Percentiles rank a stretch among this genome's conserved stretches.
phyloP scores from a whole-genome alignment of 2,797 vertebrate genomes.

The Fringilla coelebs region DNA sequence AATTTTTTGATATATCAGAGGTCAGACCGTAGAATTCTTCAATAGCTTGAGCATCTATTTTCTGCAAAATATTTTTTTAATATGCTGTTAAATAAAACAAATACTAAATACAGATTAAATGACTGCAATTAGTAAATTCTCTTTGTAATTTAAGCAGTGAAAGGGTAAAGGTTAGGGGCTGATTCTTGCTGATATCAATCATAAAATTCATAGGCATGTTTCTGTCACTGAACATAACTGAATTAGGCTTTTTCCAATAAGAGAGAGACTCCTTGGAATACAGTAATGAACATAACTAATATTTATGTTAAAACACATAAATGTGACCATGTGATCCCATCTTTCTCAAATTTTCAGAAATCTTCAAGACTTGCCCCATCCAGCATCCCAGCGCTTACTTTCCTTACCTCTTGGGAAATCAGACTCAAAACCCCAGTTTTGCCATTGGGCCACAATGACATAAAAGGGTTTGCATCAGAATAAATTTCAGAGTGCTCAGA shows the following conservation, averaged over 20 bases:
- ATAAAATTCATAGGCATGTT: neutral
- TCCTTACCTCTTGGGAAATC: neutral
- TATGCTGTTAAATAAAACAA: neutral
- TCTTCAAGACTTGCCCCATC: neutral
- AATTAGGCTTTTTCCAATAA: neutral
- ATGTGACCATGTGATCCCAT: neutral
- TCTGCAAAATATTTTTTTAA: constrained; percentile 75
- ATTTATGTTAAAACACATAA: neutral
- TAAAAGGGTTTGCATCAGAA: neutral
- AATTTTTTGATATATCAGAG: constrained; percentile 99
- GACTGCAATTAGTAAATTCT: neutral
- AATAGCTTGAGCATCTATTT: constrained; percentile 98
- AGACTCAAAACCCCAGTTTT: neutral
- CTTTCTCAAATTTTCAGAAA: neutral
- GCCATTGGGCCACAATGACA: neutral
- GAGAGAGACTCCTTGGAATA: neutral
- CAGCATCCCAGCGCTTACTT: neutral
- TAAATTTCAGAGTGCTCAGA: neutral
- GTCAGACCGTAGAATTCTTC: constrained; percentile 99
- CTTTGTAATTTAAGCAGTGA: neutral
- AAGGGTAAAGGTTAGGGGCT: neutral
- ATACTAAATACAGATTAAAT: neutral
- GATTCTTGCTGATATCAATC: neutral
- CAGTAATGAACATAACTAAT: neutral
- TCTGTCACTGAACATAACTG: neutral